These are phyloP conservation scores for Vimba vimba DNA, from an alignment of 2,113 vertebrate species.

Conservation along the genomic window DNA sequence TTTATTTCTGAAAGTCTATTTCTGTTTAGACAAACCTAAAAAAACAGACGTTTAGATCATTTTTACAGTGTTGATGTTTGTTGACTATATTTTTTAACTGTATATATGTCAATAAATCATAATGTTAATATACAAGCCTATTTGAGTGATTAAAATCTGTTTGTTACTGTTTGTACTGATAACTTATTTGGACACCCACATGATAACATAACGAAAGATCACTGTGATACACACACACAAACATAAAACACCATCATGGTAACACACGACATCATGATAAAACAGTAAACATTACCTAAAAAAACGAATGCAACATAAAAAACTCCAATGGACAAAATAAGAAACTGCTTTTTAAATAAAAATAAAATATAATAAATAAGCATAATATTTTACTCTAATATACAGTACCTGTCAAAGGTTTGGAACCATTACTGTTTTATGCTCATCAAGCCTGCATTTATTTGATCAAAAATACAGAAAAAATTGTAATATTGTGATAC, in stretches of 20 bases:
- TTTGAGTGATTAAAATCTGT: background rate
- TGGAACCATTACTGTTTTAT: too few species aligned
- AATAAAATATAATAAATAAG: too few species aligned
- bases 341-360: too few species aligned
- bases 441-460: too few species aligned
- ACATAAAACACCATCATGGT: conserved; percentile 1
- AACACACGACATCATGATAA: background rate
- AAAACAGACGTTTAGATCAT: background rate
- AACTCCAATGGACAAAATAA: too few species aligned
- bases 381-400: too few species aligned
- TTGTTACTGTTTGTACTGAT: conserved; percentile 7
- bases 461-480: too few species aligned
- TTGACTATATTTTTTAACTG: background rate
- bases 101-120: background rate
- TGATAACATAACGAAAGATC: background rate
- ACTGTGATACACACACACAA: background rate
- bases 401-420: too few species aligned
- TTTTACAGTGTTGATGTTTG: background rate
- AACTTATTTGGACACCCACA: background rate
- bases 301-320: background rate
- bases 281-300: background rate
- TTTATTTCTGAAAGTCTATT: background rate
- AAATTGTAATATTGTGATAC: too few species aligned
- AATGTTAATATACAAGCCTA: background rate
- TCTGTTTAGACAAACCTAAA: background rate